Conservation (phyloP, 2,113 vertebrate genomes). For the Phodopus roborovskii region DNA sequence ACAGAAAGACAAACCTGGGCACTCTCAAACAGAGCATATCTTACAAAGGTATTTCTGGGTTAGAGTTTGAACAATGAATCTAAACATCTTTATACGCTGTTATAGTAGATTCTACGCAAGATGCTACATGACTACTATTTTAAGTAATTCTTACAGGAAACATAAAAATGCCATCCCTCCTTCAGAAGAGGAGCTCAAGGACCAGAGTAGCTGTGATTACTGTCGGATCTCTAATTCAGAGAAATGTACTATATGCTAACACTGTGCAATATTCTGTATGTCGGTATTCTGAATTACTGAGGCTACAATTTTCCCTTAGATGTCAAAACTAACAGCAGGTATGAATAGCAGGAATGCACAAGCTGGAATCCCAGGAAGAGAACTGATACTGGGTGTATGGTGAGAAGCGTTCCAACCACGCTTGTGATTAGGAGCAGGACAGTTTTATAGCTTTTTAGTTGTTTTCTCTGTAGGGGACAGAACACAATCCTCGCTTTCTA, state of each 20-base stretch:
- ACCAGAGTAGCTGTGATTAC: neutral
- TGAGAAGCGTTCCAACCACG: neutral
- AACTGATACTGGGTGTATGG: neutral
- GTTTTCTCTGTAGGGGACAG: neutral
- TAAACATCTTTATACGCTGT: neutral
- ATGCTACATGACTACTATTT: neutral
- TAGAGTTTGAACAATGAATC: neutral
- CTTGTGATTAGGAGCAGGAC: constrained; percentile 2
- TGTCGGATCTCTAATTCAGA: neutral
- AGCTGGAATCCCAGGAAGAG: neutral
- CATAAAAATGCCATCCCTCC: neutral
- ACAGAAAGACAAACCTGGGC: neutral
- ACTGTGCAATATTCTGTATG: neutral
- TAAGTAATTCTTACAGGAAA: constrained; percentile 11
- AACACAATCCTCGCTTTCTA: neutral
- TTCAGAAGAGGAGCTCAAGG: neutral
- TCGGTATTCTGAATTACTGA: constrained; percentile 21
- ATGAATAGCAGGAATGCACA: neutral
- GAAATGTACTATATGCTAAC: neutral
- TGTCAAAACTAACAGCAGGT: constrained; percentile 50
- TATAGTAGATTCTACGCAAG: neutral
- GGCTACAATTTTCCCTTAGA: constrained; percentile 2
- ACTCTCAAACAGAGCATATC: neutral
- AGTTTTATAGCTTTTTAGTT: neutral
- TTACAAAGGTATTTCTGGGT: neutral